A percentile compares a stretch with the other conserved stretches of the same genome.
phyloP scores from a whole-genome alignment of 2,113 vertebrate genomes.

The Etheostoma spectabile region DNA sequence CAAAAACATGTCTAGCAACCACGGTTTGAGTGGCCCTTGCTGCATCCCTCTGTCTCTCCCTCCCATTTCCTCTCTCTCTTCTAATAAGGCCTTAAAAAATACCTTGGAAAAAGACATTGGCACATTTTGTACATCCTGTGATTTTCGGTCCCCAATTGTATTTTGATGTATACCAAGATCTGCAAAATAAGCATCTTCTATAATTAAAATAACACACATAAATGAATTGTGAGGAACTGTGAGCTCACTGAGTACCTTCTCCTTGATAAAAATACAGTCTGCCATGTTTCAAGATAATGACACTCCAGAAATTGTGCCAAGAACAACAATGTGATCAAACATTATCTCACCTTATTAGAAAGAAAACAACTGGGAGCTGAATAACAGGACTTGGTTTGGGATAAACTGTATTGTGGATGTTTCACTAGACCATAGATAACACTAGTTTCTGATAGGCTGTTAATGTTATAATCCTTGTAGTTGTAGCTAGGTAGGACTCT shows the following conservation, averaged over 20 bases:
- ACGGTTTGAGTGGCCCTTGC: too few species aligned
- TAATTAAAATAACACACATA: background rate
- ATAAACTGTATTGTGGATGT: background rate
- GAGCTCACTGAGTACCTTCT: background rate
- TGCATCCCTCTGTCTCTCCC: too few species aligned
- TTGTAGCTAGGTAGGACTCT: too few species aligned
- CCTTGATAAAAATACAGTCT: background rate
- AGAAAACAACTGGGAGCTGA: background rate
- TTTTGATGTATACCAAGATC: background rate
- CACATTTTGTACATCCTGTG: background rate
- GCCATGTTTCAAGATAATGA: constrained; percentile 28
- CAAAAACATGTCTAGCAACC: background rate
- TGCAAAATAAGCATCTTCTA: background rate
- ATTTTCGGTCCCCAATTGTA: background rate
- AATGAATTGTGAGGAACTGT: background rate
- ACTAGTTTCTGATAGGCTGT: background rate
- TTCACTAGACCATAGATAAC: background rate
- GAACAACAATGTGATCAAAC: background rate
- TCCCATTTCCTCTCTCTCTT: too few species aligned
- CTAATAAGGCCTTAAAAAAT: too few species aligned
- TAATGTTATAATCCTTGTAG: background rate
- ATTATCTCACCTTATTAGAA: background rate
- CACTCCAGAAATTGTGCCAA: background rate
- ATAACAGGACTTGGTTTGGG: background rate
- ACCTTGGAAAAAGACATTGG: too few species aligned